Conservation (phyloP, 2,797 vertebrate genomes). For the Philypnodon macrostomus region DNA sequence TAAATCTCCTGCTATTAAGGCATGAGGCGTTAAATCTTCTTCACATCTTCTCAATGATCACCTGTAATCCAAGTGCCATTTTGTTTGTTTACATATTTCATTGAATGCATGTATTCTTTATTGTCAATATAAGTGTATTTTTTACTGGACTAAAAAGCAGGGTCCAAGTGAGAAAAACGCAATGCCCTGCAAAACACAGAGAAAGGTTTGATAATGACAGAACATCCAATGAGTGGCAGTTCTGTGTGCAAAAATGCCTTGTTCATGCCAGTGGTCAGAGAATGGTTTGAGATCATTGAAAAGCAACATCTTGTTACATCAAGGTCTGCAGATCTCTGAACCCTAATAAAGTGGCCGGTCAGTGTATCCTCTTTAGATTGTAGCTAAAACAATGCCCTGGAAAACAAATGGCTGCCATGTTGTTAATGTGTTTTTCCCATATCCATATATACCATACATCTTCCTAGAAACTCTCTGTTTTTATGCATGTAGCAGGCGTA, state of each 20-base stretch:
- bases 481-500: not conserved
- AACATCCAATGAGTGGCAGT: too few relatives aligned
- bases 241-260: too few relatives aligned
- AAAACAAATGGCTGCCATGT: constrained; percentile 6
- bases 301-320: too few relatives aligned
- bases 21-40: not conserved
- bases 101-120: not conserved
- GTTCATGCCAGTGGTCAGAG: too few relatives aligned
- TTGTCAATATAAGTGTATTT: too few relatives aligned
- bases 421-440: constrained; percentile 1
- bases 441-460: not conserved
- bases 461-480: not conserved
- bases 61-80: not conserved
- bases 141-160: too few relatives aligned
- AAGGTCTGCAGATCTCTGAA: too few relatives aligned
- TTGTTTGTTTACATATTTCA: not conserved
- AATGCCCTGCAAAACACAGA: too few relatives aligned
- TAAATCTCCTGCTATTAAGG: not conserved
- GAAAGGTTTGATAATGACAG: too few relatives aligned
- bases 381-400: too few relatives aligned
- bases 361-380: not conserved
- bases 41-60: constrained; percentile 1
- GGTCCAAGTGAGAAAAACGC: too few relatives aligned
- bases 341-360: not conserved
- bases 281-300: too few relatives aligned